Percentiles rank a stretch among this genome's conserved stretches.
phyloP scores from a whole-genome alignment of 2,797 vertebrate genomes.

The Pseudocheirus occidentalis region DNA sequence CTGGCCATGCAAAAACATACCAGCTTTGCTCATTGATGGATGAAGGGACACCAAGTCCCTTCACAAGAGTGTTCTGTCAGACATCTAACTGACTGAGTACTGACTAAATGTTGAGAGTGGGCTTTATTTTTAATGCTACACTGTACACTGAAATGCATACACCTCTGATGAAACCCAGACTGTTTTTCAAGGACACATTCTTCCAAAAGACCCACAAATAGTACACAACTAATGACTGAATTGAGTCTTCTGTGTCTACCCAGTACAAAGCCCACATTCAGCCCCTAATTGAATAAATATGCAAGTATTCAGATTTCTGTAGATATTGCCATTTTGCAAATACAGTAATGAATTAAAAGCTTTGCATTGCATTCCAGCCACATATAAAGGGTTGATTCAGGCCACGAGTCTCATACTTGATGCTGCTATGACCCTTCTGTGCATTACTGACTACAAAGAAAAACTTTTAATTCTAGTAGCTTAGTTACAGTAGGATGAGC shows the following conservation, averaged over 20 bases:
- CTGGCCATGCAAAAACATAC: not conserved
- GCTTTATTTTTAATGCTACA: conserved; percentile 66
- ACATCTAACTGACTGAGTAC: conserved; percentile 43
- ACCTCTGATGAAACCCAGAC: conserved; percentile 67
- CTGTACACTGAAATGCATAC: conserved; percentile 62
- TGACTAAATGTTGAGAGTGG: conserved; percentile 57
- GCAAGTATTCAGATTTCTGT: conserved; percentile 79
- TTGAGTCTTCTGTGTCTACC: conserved; percentile 62
- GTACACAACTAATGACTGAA: conserved; percentile 72
- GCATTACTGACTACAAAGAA: conserved; percentile 54
- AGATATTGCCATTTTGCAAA: conserved; percentile 77
- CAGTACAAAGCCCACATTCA: conserved; percentile 75
- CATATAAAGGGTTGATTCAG: conserved; percentile 72
- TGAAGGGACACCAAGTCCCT: not conserved
- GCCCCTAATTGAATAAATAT: conserved; percentile 79
- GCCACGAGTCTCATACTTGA: conserved; percentile 33
- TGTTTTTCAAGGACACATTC: conserved; percentile 63
- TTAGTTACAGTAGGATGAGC: conserved; percentile 52
- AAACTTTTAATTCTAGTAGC: conserved; percentile 60
- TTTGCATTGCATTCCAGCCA: conserved; percentile 67
- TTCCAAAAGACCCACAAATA: conserved; percentile 62
- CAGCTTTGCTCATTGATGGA: not conserved
- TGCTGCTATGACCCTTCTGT: not conserved
- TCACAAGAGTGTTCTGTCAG: conserved; percentile 17
- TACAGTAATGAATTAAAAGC: conserved; percentile 75